These are phyloP conservation scores for Drosophila ogumai DNA, from an alignment of 1,140 invertebrate species.

Conservation along the genomic window DNA sequence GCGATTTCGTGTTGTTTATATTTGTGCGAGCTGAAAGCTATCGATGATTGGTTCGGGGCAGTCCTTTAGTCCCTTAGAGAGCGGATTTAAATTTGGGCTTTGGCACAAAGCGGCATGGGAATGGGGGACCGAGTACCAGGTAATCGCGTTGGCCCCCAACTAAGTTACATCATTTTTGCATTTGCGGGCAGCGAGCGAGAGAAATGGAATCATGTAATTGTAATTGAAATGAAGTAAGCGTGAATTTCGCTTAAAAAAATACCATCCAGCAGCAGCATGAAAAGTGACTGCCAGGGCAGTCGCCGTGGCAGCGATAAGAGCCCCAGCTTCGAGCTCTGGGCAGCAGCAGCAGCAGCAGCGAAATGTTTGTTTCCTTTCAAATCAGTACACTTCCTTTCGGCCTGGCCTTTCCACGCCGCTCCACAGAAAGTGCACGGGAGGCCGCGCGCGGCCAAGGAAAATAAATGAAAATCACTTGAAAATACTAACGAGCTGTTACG, in stretches of 20 bases:
- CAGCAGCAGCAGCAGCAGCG: slow-evolving; percentile 14
- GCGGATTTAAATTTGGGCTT: slow-evolving; percentile 14
- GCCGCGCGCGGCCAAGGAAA: slow-evolving; percentile 41
- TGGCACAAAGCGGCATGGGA: neutral
- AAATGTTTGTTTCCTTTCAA: slow-evolving; percentile 83
- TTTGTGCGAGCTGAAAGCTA: slow-evolving; percentile 43
- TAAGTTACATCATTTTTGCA: slow-evolving; percentile 70
- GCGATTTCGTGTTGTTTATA: slow-evolving; percentile 54
- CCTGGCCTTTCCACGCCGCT: slow-evolving; percentile 56
- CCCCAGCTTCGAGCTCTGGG: slow-evolving; percentile 10
- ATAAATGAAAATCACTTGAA: slow-evolving; percentile 83
- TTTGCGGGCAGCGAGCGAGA: slow-evolving; percentile 45
- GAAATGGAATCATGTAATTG: slow-evolving; percentile 79
- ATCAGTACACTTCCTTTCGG: slow-evolving; percentile 77
- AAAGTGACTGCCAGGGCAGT: slow-evolving; percentile 49
- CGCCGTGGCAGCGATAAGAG: slow-evolving; percentile 45
- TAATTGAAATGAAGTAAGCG: slow-evolving; percentile 82
- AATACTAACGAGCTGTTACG: slow-evolving; percentile 83
- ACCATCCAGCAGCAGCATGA: slow-evolving; percentile 29
- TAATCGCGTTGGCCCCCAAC: slow-evolving; percentile 32
- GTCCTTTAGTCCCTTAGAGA: slow-evolving; percentile 1
- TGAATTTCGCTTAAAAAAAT: slow-evolving; percentile 75
- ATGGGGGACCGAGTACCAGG: neutral
- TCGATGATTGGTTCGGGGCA: slow-evolving; percentile 22
- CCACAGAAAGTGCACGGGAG: slow-evolving; percentile 31